Base-by-base conservation (phyloP, 2,113 vertebrate genomes). In the Amblyopsis rosae region DNA sequence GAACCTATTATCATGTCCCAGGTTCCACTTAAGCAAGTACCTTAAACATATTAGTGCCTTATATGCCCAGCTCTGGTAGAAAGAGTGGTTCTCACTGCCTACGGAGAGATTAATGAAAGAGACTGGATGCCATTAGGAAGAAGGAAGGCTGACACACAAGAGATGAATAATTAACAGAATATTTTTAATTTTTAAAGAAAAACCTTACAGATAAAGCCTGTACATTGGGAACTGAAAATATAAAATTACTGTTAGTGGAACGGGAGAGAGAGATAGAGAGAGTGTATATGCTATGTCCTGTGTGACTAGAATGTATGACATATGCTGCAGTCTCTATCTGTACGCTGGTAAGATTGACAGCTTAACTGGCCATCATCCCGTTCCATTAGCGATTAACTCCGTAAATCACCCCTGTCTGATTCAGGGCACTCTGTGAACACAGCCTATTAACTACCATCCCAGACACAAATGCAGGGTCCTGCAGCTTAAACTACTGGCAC, bases 151-250 rank as follows among this genome's bases (percentile, higher is more conserved):
- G 65, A 68, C 73, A 81, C 77, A 74, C 62, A 72, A 63, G 58
- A 61, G 73, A 55, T 81, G 81, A 83, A 80, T 86, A 84, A 86
- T 86, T 70, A 87, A 89, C 83, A 62, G 60, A 2, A 59, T 78
- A 72, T 82, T 65, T 89, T 85, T 78, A 82, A 76, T 80, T 83
- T 3, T 41, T 41, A 41, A 41, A 81, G 77, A 79, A 78, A 81
- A 76, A 49, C 66, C 73, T 53, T 51, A 61, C 62, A 65, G 41
- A 67, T 55, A 45, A 73, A 64, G 73, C 67, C 71, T 83, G 74
- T 77, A 83, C 88, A 83, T 76, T 79, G 46, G 45, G 16, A 17
- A 48, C 9, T n/a, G 7, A 0, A 41, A 12, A n/a, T 8, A n/a
- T n/a, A 19, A 12, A 9, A 10, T 13, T 3, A 59, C 19, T 19